Percentiles rank a stretch among this genome's conserved stretches.
phyloP scores from a whole-genome alignment of 1,140 invertebrate genomes.

The Drosophila chauvacae region DNA sequence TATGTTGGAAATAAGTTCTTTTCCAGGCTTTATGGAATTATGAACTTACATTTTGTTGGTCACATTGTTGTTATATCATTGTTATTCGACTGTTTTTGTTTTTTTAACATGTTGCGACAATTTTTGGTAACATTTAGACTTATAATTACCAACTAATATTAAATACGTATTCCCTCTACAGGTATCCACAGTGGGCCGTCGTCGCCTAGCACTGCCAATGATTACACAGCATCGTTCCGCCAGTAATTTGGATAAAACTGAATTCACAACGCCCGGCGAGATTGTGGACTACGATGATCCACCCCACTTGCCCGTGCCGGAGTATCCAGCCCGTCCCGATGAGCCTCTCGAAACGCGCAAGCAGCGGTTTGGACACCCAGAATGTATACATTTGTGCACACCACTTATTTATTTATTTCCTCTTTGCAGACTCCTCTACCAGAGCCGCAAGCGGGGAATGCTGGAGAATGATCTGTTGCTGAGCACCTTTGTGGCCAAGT shows the following conservation, averaged over 20 bases:
- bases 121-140: constrained; percentile 35
- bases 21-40: not conserved
- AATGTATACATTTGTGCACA: too few relatives aligned
- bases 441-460: constrained; percentile 98
- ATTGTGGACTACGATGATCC: constrained; percentile 78
- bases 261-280: constrained; percentile 54
- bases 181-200: constrained; percentile 32
- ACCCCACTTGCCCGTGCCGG: constrained; percentile 65
- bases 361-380: constrained; percentile 46
- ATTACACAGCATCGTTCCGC: constrained; percentile 21
- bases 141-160: not conserved
- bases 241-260: constrained; percentile 48
- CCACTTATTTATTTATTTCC: not conserved
- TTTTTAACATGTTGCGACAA: constrained; percentile 58
- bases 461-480: constrained; percentile 97
- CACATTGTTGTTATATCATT: constrained; percentile 48
- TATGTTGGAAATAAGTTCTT: too few relatives aligned
- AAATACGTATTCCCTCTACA: not conserved
- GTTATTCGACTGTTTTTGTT: constrained; percentile 3
- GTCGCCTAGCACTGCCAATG: constrained; percentile 21
- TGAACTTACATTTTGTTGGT: not conserved
- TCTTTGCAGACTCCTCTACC: constrained; percentile 92
- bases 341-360: constrained; percentile 71
- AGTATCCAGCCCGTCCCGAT: constrained; percentile 67
- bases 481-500: constrained; percentile 96